These are phyloP conservation scores for Clostera curtula DNA, from an alignment of 2,888 invertebrate species.

Conservation along the genomic window DNA sequence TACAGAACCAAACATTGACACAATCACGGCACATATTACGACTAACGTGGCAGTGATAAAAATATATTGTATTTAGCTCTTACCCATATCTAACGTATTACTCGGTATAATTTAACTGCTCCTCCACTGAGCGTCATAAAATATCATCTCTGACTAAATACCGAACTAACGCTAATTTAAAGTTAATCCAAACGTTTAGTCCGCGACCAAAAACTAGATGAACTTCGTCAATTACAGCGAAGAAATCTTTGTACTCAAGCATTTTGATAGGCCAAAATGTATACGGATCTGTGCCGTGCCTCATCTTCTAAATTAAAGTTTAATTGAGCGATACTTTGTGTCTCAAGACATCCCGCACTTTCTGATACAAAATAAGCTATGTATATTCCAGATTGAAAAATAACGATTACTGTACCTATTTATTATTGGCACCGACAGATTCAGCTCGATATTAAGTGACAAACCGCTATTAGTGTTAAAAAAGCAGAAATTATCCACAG, in stretches of 20 bases:
- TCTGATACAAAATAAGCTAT: too few relatives aligned
- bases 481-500: too few relatives aligned
- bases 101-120: constrained; percentile 46
- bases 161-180: constrained; percentile 26
- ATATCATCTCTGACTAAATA: constrained; percentile 56
- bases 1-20: constrained; percentile 26
- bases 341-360: too few relatives aligned
- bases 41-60: constrained; percentile 67
- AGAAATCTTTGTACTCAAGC: constrained; percentile 53
- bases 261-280: constrained; percentile 43
- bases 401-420: too few relatives aligned
- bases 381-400: too few relatives aligned
- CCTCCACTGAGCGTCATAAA: constrained; percentile 39
- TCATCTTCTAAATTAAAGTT: constrained; percentile 19
- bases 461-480: too few relatives aligned
- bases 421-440: too few relatives aligned
- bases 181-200: constrained; percentile 31
- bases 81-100: constrained; percentile 32
- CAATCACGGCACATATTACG: constrained; percentile 28
- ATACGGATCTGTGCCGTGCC: constrained; percentile 15
- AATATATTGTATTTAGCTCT: constrained; percentile 52
- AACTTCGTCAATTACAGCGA: constrained; percentile 16
- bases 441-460: too few relatives aligned
- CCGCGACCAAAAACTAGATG: constrained; percentile 23
- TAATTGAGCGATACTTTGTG: constrained; percentile 40